Base-by-base conservation (phyloP, 2,113 vertebrate genomes). In the Fulmarus glacialis region DNA sequence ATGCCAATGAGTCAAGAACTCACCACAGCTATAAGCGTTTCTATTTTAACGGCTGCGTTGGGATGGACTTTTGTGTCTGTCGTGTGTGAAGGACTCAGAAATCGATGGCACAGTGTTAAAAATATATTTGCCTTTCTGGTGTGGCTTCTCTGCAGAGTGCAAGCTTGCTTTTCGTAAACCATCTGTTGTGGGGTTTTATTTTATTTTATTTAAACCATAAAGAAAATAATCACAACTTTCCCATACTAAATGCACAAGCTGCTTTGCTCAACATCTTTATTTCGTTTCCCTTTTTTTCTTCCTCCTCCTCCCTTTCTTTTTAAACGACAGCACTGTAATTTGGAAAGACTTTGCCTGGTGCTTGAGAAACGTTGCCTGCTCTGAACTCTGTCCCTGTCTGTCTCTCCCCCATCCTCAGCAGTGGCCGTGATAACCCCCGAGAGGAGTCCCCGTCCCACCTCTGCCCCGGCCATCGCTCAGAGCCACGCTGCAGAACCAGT, bases 391-490 rank as follows among this genome's bases (percentile, higher is more conserved):
- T 86, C 92, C 78, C 26, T 56, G 17, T 93, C n/a, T 95, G 50
- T 95, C 24, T 43, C 43, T 62, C 89, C 93, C 24, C 52, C 53
- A 30, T 48, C 29, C 77, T 80, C 92, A 94, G 95, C 98, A 94
- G 95, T 98, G 97, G 99, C 99, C 4, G 98, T 97, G 19, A 98
- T 98, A 43, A 99, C 99, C 48, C 99, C 99, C 1, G 99, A 99
- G 95, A 98, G 98, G 96, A 99, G 99, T 50, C 98, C 98, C 17
- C 99, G 99, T 62, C 99, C 99, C 15, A 99, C 99, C 89, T 99
- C 99, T 19, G 99, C 99, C 30, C 99, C 99, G 0, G 97, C 99
- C 93, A 99, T 99, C 90, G 98, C 99, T 52, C 99, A 99, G 11
- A 98, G 98, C 89, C 99, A 99, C 55, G 94, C 98, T 4, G 97